Base-by-base conservation (phyloP, 2,888 invertebrate species). In the Cristatella mucedo region DNA sequence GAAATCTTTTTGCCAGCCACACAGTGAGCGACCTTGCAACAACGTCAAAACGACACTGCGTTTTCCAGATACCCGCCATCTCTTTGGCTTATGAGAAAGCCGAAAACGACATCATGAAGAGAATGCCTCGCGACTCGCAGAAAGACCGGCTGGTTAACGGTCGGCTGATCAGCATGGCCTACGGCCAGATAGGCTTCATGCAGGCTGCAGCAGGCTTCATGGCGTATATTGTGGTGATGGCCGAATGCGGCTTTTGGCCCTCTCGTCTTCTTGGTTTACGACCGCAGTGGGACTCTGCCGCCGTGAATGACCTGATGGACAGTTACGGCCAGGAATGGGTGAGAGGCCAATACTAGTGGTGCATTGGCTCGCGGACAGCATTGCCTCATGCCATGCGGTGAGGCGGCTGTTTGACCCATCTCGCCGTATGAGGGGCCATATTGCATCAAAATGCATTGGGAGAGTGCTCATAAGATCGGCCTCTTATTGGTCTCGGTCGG, bases 121-220 rank as follows among this genome's bases (percentile, higher is more conserved):
- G 82, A 56, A 77, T 77, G 55, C 82, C 83, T 60, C 75, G 83
- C 69, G 78, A 83, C 69, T 82, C 82, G 57, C 76, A 74, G 71
- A 74, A 73, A 65, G 82, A 83, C 75, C 82, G 82, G 73, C 78
- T 83, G 68, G 83, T 84, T 70, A 83, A 46, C 32, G 15, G 31
- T 26, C 40, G 89, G 76, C 76, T 93, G 70, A 91, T 93, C 70
- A 89, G 87, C 45, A 86, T 93, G 81, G 86, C 91, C 46, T 93
- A 91, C 69, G 89, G 89, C 57, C 91, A 91, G 69, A 91, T 93
- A 68, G 91, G 93, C 60, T 89, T 91, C 86, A 91, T 93, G 69
- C 91, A 93, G 74, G 91, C 91, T 37, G 85, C 86, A 19, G 91
- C 91, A 49, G 93, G 91, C 29, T 93, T 93, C 80, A 93, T 89